Conservation (phyloP, 2,113 vertebrate species). For the Pipra filicauda region DNA sequence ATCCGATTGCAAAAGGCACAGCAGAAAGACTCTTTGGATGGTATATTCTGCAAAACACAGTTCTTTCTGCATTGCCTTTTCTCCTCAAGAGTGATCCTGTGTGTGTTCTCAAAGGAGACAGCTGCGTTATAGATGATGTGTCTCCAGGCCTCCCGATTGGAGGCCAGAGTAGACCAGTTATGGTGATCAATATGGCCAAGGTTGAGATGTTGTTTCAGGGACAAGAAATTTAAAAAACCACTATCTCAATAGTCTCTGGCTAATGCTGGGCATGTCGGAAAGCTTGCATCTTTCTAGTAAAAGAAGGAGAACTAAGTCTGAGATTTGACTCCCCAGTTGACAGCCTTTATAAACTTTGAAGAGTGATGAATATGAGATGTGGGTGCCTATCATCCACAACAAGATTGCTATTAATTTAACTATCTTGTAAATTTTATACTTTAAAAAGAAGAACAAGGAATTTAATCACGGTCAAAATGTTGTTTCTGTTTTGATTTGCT, state of each 20-base stretch:
- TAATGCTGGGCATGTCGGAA: not conserved
- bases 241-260: not conserved
- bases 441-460: not conserved
- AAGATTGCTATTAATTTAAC: not conserved
- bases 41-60: no score
- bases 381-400: not conserved
- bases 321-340: not conserved
- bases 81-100: no score
- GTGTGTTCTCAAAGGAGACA: no score
- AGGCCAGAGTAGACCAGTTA: no score
- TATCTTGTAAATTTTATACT: not conserved
- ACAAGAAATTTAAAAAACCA: not conserved
- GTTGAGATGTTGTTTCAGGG: no score
- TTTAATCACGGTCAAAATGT: not conserved
- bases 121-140: no score
- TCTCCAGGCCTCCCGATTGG: no score
- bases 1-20: no score
- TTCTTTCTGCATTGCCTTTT: no score
- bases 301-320: not conserved
- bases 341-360: not conserved
- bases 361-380: not conserved
- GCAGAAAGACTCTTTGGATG: no score
- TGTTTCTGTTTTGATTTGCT: not conserved
- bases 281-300: not conserved
- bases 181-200: no score